Evolutionary conservation across 2,888 invertebrate genomes (phyloP), one percentile per base, ranked within the genome.

Genomic region (Macaria notata): DNA sequence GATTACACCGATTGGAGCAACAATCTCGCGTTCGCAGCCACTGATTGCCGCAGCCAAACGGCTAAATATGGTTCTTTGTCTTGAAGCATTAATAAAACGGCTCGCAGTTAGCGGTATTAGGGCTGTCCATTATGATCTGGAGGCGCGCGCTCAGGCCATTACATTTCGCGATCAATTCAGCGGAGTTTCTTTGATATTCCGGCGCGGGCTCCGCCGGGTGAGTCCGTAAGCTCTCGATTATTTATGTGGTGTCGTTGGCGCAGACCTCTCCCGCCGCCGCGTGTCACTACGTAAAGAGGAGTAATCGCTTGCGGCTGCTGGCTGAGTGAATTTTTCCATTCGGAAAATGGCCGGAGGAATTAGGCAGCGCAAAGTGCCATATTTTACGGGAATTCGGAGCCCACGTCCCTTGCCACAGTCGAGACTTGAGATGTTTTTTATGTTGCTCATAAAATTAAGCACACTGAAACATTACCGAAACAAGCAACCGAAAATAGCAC

Each of bases 261-360:
- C 67, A 68, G 74, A 71, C 70, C 71, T 71, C 71, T 72, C 76
- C 72, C 66, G 74, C 72, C 68, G 73, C 74, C 69, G 74, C 77
- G 75, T 81, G 84, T 84, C 83, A 83, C 84, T 82, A 67, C 76
- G 73, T 80, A 82, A 81, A 79, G 78, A 83, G 82, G 76, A 87
- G 83, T 88, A 86, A 89, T 87, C 84, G 85, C 81, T 83, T 75
- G 82, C 75, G 83, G 84, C 76, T 80, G 78, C 73, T 72, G 61
- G 78, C 78, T 80, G 83, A 86, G 84, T 85, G 86, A 86, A 82
- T 85, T 83, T 84, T 84, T 83, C 82, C 84, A 88, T 87, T 86
- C 79, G 78, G 81, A 79, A 86, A 88, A 88, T 81, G 80, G 81
- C 75, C 76, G 64, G 78, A 85, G 77, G 81, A 86, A 86, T 88